phyloP scores from a whole-genome alignment of 2,888 invertebrate species.

The Nemapogon koenigi region DNA sequence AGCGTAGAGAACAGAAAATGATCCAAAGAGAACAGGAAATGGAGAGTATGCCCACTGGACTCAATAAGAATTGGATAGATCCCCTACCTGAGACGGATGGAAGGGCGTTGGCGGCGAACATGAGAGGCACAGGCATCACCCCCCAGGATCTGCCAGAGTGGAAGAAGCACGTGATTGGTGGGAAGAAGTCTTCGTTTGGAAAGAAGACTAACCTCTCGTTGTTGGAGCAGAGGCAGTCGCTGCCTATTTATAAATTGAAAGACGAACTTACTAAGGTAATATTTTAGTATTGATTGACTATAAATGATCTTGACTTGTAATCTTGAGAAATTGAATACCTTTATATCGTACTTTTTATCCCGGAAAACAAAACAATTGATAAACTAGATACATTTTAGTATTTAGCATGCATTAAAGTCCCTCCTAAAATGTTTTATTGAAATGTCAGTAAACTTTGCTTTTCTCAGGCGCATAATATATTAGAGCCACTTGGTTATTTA shows the following conservation, averaged over 20 bases:
- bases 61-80: constrained; percentile 96
- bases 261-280: constrained; percentile 89
- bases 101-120: constrained; percentile 75
- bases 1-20: constrained; percentile 95
- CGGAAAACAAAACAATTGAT: not conserved
- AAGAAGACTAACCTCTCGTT: constrained; percentile 95
- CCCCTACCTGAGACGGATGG: constrained; percentile 87
- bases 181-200: constrained; percentile 97
- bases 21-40: constrained; percentile 89
- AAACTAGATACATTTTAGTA: not conserved
- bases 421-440: too few relatives aligned
- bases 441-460: too few relatives aligned
- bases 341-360: not conserved
- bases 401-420: too few relatives aligned
- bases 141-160: constrained; percentile 96
- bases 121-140: constrained; percentile 83
- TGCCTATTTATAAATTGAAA: constrained; percentile 95
- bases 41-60: constrained; percentile 80
- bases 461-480: too few relatives aligned
- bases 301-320: too few relatives aligned
- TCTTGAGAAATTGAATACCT: not conserved
- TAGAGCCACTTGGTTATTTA: too few relatives aligned
- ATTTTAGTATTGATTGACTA: not conserved
- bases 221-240: constrained; percentile 92
- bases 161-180: constrained; percentile 98